phyloP scores from a whole-genome alignment of 2,888 invertebrate species.

The Drosophila macrospina region DNA sequence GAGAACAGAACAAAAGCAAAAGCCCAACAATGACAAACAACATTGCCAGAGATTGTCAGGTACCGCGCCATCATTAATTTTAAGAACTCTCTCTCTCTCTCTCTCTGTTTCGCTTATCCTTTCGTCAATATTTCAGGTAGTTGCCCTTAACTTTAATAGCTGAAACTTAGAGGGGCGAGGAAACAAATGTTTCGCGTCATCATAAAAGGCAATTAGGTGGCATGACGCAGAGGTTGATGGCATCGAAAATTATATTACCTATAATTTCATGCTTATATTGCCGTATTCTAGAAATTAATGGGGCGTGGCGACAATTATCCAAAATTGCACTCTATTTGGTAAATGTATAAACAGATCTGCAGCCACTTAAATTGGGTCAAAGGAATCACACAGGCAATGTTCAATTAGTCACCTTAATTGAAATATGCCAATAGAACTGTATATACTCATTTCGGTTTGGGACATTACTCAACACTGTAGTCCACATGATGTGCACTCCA shows the following conservation, averaged over 20 bases:
- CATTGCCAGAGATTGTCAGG: constrained; percentile 64
- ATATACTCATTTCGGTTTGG: neutral
- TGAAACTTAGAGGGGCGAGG: constrained; percentile 9
- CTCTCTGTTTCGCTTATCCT: constrained; percentile 32
- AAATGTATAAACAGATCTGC: neutral
- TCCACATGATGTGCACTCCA: neutral
- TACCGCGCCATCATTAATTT: constrained; percentile 69
- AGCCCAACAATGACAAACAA: constrained; percentile 59
- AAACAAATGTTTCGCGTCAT: constrained; percentile 64
- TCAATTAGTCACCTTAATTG: neutral
- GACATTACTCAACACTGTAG: neutral
- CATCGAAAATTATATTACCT: constrained; percentile 61
- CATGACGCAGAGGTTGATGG: constrained; percentile 65
- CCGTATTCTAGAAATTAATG: constrained; percentile 61
- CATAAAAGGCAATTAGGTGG: constrained; percentile 68
- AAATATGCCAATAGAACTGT: too few species aligned
- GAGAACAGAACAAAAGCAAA: constrained; percentile 42
- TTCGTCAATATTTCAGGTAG: constrained; percentile 65
- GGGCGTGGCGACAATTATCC: constrained; percentile 67
- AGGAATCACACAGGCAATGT: neutral
- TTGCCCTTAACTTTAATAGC: constrained; percentile 35
- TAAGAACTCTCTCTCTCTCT: constrained; percentile 46
- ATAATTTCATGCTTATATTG: constrained; percentile 41
- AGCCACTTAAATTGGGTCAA: neutral
- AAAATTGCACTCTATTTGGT: constrained; percentile 7